Base-by-base conservation (phyloP, 2,888 invertebrate species). In the Agrotis puta region DNA sequence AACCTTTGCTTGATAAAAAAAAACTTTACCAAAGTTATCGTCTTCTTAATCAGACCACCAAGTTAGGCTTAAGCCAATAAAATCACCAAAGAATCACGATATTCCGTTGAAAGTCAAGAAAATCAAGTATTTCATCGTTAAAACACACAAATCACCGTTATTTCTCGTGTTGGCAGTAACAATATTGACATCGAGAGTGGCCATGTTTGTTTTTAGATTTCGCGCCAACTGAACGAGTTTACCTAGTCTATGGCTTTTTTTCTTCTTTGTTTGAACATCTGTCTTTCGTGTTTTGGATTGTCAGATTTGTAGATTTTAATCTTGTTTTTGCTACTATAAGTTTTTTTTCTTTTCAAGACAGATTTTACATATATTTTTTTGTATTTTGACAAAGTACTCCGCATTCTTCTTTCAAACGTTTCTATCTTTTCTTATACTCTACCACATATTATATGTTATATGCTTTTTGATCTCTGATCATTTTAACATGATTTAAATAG, bases 111-210 rank as follows among this genome's bases (percentile, higher is more conserved):
- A 81, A 77, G 62, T 69, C 71, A 67, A 61, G 70, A 82, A 81
- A 77, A 64, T 69, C 71, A 67, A 61, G 70, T 57, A 72, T 68
- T 79, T 53, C 75, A 47, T 69, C 76, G 59, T 51, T 48, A 58
- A 62, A 62, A 57, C 65, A 70, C 67, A 74, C 71, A 73, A 14
- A 16, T 1, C 45, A 20, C 83, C 81, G 83, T 83, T 85, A 83
- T 57, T 47, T 56, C 61, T 51, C 45, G 13, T 78, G 74, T 82
- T 83, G 47, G 47, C 54, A 24, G n/a, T 14, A 18, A 50, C 50
- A 82, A 85, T 84, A 84, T 84, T 85, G 68, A 82, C 85, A 68
- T 58, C 64, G 80, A 83, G 75, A 85, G 77, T 83, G 74, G 76
- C 82, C 84, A 85, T 84, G 69, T 84, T 84, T 75, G 77, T 76